Evolutionary conservation across 2,113 vertebrate species (phyloP).

Genomic region (Cariama cristata): DNA sequence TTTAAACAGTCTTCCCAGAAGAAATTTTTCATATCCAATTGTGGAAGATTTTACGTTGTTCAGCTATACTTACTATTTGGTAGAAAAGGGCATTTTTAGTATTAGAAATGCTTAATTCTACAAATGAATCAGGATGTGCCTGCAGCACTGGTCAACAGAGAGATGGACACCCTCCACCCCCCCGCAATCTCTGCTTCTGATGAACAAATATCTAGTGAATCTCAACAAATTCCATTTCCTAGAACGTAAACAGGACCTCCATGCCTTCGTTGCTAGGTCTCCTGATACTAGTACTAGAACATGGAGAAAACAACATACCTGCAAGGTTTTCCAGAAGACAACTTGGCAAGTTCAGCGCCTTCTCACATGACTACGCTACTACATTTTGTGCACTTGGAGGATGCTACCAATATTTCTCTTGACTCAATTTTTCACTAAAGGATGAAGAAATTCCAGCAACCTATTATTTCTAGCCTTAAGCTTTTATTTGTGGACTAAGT

Average conservation of each 20-base stretch:
- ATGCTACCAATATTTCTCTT: not conserved
- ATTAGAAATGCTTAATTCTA: not conserved
- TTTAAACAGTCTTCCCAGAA: not conserved
- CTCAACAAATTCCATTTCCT: not conserved
- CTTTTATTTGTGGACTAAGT: not conserved
- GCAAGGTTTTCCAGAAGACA: not conserved
- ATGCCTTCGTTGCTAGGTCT: not conserved
- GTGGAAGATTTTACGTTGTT: not conserved
- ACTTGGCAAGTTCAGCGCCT: not conserved
- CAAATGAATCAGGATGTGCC: not conserved
- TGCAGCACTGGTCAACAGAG: not conserved
- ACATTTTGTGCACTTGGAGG: not conserved
- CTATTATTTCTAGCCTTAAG: not conserved
- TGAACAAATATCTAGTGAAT: not conserved
- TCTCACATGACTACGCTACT: not conserved
- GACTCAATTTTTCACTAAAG: not conserved
- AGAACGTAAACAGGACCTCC: not conserved
- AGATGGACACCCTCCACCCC: not conserved
- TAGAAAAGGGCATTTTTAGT: not conserved
- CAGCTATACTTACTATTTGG: not conserved
- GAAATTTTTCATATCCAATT: not conserved
- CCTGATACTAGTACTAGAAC: not conserved
- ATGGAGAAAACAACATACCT: not conserved
- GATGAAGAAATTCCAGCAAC: not conserved
- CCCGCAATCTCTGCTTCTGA: not conserved